A percentile compares a stretch with the other conserved stretches of the same genome.
phyloP scores from a whole-genome alignment of 2,888 invertebrate genomes.

The Epinotia bilunana region DNA sequence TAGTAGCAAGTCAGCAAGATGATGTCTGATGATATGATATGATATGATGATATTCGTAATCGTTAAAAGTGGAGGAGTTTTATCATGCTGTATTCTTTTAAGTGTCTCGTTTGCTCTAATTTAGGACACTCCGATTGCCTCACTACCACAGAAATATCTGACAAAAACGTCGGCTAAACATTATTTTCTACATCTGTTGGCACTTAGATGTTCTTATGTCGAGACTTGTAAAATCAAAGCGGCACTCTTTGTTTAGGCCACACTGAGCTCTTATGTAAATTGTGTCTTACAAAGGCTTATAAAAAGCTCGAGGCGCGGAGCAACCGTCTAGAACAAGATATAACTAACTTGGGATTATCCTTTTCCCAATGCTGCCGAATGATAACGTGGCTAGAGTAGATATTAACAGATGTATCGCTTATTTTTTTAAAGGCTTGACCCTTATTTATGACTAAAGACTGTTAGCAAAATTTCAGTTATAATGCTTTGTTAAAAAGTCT shows the following conservation, averaged over 20 bases:
- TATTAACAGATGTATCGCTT: not conserved
- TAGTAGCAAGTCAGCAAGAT: no score
- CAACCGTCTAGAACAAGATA: constrained; percentile 18
- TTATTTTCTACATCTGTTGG: not conserved
- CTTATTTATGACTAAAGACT: no score
- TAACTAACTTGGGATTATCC: constrained; percentile 31
- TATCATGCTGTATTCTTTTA: no score
- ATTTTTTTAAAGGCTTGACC: not conserved
- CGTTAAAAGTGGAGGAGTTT: no score
- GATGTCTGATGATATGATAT: no score
- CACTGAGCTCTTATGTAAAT: constrained; percentile 29
- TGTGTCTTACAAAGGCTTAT: constrained; percentile 18
- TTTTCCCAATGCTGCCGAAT: constrained; percentile 14
- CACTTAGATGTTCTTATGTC: not conserved
- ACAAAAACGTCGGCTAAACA: not conserved
- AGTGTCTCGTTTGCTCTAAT: no score
- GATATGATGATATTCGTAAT: no score
- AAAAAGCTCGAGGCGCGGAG: constrained; percentile 24
- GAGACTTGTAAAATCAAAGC: not conserved
- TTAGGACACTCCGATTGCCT: no score
- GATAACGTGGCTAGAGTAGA: not conserved
- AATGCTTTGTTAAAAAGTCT: not conserved
- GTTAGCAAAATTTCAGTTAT: no score
- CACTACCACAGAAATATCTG: not conserved
- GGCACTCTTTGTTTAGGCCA: constrained; percentile 15